Percentiles rank a stretch among this genome's conserved stretches.
Evolutionary conservation across 2,113 vertebrate genomes (phyloP).

Genomic region (Mandrillus leucophaeus): DNA sequence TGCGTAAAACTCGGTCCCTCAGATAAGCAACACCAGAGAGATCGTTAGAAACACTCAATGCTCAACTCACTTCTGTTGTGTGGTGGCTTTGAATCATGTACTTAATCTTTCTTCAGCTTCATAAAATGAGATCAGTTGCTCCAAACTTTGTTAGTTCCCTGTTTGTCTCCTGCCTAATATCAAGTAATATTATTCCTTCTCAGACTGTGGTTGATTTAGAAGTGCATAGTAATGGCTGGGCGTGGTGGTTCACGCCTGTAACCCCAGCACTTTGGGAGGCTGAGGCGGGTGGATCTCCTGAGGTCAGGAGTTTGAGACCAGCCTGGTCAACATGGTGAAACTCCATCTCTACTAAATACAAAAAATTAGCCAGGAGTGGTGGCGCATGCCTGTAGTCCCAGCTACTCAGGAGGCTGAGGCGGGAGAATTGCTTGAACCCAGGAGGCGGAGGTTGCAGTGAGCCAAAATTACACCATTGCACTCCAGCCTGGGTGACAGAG

Average conservation of each 20-base stretch:
- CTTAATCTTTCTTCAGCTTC: not conserved
- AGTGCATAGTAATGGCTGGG: not conserved
- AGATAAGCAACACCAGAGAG: not conserved
- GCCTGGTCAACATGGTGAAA: not conserved
- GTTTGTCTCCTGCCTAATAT: not conserved
- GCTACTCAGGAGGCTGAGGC: not conserved
- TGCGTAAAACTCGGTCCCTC: not conserved
- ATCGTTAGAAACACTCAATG: not conserved
- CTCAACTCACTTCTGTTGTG: not conserved
- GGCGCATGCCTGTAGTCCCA: not conserved
- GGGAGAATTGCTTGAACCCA: not conserved
- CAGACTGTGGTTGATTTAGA: not conserved
- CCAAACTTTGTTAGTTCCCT: not conserved
- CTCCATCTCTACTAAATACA: not conserved
- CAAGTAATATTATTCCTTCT: not conserved
- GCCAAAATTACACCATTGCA: not conserved
- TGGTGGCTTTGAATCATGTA: not conserved
- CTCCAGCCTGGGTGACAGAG: not conserved
- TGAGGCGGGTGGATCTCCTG: not conserved
- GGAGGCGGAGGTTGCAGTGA: not conserved
- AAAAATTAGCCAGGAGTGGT: not conserved
- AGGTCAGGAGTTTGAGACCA: not conserved
- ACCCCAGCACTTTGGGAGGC: not conserved
- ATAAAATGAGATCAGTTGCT: not conserved
- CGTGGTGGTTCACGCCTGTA: not conserved